Evolutionary conservation across 2,888 invertebrate species (phyloP), one percentile per base, ranked within the genome.

Genomic region (Melanargia galathea): DNA sequence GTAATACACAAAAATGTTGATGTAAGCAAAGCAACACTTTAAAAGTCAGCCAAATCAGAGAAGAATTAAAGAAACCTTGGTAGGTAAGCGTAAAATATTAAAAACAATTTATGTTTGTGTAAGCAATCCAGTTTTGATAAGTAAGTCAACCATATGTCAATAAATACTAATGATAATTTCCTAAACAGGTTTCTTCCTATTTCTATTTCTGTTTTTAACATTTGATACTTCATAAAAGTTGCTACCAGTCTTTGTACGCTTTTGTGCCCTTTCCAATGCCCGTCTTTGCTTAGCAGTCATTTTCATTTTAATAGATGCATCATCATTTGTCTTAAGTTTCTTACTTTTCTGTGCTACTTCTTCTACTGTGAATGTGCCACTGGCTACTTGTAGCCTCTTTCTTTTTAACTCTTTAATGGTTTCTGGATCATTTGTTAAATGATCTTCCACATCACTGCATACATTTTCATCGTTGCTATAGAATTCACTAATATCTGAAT

Each of bases 191-290:
- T 85, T 92, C 74, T 93, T 95, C 79, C 94, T 95, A 79, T 93
- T 93, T 69, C 95, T 94, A 86, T 96, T 97, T 72, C 95, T 94
- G 84, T 97, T 97, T 82, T 97, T 97, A 59, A 97, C 97, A 92
- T 97, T 97, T 10, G 95, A 92, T 33, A 95, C 94, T 92, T 97
- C 97, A 83, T 97, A 97, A 81, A 97, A 97, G 86, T 97, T 96
- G 82, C 96, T 96, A 72, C 97, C 97, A 65, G 96, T 94, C 79
- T 96, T 97, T 80, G 95, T 96, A 11, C 96, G 92, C 72, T 95
- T 96, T 70, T 93, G 93, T 11, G 94, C 93, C 71, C 97, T 92
- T 67, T 97, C 96, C 2, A 94, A 71, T 0, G 95, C 95, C 71
- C 97, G 93, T 70, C 94, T 93, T 77, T 96, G 93, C 84, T 95